Conservation (phyloP, 2,797 vertebrate species). For the Okamejei kenojei region DNA sequence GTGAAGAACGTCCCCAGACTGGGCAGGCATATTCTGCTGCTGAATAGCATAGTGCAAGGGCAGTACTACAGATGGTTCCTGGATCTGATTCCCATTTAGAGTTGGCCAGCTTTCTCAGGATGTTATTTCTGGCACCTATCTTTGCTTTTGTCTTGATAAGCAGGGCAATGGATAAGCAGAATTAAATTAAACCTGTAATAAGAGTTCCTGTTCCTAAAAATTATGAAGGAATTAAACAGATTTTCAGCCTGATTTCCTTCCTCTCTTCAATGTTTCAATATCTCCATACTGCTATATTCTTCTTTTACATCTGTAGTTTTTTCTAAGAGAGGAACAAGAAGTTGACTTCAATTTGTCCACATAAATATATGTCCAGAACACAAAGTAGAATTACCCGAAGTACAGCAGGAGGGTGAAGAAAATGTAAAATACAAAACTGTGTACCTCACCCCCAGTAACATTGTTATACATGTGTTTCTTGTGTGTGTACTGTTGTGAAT, state of each 20-base stretch:
- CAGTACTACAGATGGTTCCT: no score
- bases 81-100: no score
- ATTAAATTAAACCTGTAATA: no score
- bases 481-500: background rate
- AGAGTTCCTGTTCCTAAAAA: no score
- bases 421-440: background rate
- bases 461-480: background rate
- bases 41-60: no score
- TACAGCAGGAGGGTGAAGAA: background rate
- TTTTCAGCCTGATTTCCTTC: background rate
- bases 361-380: background rate
- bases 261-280: background rate
- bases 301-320: background rate
- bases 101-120: no score
- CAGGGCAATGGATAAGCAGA: no score
- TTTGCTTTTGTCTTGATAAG: no score
- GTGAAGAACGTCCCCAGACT: no score
- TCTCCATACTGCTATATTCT: background rate
- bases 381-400: background rate
- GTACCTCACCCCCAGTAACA: background rate
- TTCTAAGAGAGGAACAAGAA: background rate
- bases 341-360: background rate
- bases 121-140: no score
- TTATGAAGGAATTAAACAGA: background rate
- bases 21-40: no score